Base-by-base conservation (phyloP, 2,113 vertebrate genomes). In the Bostrychus sinensis region DNA sequence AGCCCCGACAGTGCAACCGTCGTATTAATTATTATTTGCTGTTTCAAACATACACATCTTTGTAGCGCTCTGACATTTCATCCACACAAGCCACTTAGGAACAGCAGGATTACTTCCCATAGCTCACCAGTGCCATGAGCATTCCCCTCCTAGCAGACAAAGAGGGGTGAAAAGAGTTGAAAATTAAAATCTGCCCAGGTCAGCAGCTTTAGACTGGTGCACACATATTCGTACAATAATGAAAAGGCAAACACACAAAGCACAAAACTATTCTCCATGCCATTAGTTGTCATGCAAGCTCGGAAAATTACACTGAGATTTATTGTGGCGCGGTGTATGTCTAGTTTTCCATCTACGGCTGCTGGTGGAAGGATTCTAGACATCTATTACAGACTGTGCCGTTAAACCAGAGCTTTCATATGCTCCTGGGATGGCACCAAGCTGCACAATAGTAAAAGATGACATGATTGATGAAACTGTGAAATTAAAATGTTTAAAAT, bases 31-130 rank as follows among this genome's bases (percentile, higher is more conserved):
- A 96, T 93, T 94, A 93, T 94, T 90, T 86, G 88, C 92, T 91
- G 91, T 90, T 48, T 94, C 93, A 95, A 94, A 95, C 94, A 95
- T 94, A 93, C 95, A 93, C 92, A 91, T 94, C 93, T 95, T 94
- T 95, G 93, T 94, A 91, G 92, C 93, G 93, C 93, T 92, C 91
- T 95, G 95, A 94, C 95, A 96, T 93, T 90, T 94, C 92, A 91
- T 92, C 89, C 90, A 94, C 95, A 97, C 93, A 94, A 91, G 94
- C 92, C 94, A 95, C 95, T 96, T 95, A 94, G 89, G 92, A 80
- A 81, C 92, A 92, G 93, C 92, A 89, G 92, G 90, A 89, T 93
- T 90, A 88, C 75, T 94, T 93, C 91, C 87, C 89, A 84, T 83
- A 90, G 88, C 92, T 91, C 84, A 89, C 84, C 84, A 89, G 86